Evolutionary conservation across 2,113 vertebrate genomes (phyloP).

Genomic region (Redunca redunca): DNA sequence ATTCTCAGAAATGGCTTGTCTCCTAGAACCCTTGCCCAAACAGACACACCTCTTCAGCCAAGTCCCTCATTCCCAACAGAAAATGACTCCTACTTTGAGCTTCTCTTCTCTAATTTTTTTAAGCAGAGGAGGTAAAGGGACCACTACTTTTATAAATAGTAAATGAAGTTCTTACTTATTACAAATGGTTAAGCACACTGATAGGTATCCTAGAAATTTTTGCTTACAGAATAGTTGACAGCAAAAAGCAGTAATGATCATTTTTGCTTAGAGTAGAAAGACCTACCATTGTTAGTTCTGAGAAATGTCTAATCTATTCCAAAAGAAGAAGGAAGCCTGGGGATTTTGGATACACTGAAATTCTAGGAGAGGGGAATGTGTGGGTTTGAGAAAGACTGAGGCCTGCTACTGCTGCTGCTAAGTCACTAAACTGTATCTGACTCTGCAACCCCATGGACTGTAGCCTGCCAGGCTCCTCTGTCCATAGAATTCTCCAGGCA

Average conservation of each 20-base stretch:
- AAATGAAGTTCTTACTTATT: not conserved
- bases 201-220: not conserved
- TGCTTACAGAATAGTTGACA: not conserved
- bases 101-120: not conserved
- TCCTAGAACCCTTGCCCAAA: not conserved
- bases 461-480: not conserved
- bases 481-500: not conserved
- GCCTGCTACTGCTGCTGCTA: not conserved
- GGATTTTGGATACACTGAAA: not conserved
- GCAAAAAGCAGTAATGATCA: not conserved
- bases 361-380: not conserved
- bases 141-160: not conserved
- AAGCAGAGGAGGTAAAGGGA: not conserved
- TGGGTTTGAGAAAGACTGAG: not conserved
- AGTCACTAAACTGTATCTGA: not conserved
- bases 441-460: not conserved
- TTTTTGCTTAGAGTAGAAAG: not conserved
- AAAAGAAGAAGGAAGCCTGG: not conserved
- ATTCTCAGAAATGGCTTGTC: not conserved
- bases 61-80: not conserved
- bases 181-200: not conserved
- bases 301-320: not conserved
- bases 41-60: not conserved
- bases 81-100: not conserved
- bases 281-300: conserved; percentile 41